phyloP scores from a whole-genome alignment of 2,888 invertebrate species.

The Pachydiplax longipennis region DNA sequence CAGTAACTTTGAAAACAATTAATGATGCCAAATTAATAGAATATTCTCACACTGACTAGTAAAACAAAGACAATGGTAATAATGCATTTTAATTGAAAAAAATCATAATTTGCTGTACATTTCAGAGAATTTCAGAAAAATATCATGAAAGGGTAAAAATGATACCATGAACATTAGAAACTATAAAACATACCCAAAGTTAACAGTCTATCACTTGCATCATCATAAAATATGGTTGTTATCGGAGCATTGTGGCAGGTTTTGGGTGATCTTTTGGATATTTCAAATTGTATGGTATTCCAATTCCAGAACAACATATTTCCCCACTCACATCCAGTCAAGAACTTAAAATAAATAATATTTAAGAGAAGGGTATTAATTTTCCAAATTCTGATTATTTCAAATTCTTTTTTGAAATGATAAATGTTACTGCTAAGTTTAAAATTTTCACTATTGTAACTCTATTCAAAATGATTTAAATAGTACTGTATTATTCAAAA shows the following conservation, averaged over 20 bases:
- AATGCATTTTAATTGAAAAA: too few relatives aligned
- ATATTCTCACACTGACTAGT: too few relatives aligned
- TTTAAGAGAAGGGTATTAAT: not conserved
- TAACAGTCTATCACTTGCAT: slow-evolving; percentile 62
- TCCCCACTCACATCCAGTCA: slow-evolving; percentile 91
- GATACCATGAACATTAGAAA: not conserved
- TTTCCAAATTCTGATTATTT: too few relatives aligned
- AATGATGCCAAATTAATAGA: too few relatives aligned
- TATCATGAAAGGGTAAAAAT: not conserved
- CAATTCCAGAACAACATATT: slow-evolving; percentile 92
- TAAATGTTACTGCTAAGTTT: too few relatives aligned
- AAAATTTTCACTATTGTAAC: not conserved
- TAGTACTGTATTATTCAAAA: not conserved
- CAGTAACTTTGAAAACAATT: too few relatives aligned
- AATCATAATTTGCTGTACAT: too few relatives aligned
- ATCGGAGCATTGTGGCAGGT: slow-evolving; percentile 80
- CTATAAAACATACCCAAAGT: slow-evolving; percentile 62
- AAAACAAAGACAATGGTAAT: too few relatives aligned
- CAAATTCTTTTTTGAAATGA: too few relatives aligned
- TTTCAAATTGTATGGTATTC: slow-evolving; percentile 85
- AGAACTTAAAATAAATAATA: slow-evolving; percentile 63
- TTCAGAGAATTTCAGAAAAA: not conserved
- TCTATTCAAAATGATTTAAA: not conserved
- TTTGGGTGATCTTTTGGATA: slow-evolving; percentile 71
- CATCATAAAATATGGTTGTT: slow-evolving; percentile 67